phyloP scores from a whole-genome alignment of 2,113 vertebrate species.

The Petromus typicus region DNA sequence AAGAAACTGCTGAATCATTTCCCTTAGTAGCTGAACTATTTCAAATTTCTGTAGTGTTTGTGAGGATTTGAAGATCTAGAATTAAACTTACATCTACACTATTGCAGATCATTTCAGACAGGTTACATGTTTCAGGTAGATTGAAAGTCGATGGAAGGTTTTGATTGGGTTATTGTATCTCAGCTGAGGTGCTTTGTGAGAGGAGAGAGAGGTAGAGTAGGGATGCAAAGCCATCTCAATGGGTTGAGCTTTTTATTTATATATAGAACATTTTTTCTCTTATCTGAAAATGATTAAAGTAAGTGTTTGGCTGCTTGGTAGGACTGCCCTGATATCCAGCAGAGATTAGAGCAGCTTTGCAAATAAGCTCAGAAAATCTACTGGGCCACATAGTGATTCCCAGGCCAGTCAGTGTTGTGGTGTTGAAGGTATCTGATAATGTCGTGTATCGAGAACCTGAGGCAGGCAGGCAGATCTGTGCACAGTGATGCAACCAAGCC shows the following conservation, averaged over 20 bases:
- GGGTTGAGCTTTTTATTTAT: slow-evolving; percentile 58
- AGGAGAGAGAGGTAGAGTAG: neutral
- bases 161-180: neutral
- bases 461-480: neutral
- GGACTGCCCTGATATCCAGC: slow-evolving; percentile 55
- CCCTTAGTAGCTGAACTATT: slow-evolving; percentile 4
- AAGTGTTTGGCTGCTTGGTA: slow-evolving; percentile 39
- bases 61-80: neutral
- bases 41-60: slow-evolving; percentile 30
- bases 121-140: slow-evolving; percentile 1
- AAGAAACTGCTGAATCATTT: slow-evolving; percentile 47
- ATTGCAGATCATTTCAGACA: slow-evolving; percentile 33
- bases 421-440: neutral
- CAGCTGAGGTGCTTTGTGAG: neutral
- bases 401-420: neutral
- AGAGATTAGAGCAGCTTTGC: slow-evolving; percentile 55
- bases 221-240: neutral
- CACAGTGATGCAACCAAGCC: neutral
- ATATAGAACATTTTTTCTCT: neutral
- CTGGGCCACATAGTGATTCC: neutral
- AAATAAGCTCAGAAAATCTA: slow-evolving; percentile 66
- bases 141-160: neutral
- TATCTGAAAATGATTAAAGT: slow-evolving; percentile 66
- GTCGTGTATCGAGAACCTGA: neutral
- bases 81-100: slow-evolving; percentile 23